Conservation (phyloP, 2,888 invertebrate species). For the Macaria liturata region DNA sequence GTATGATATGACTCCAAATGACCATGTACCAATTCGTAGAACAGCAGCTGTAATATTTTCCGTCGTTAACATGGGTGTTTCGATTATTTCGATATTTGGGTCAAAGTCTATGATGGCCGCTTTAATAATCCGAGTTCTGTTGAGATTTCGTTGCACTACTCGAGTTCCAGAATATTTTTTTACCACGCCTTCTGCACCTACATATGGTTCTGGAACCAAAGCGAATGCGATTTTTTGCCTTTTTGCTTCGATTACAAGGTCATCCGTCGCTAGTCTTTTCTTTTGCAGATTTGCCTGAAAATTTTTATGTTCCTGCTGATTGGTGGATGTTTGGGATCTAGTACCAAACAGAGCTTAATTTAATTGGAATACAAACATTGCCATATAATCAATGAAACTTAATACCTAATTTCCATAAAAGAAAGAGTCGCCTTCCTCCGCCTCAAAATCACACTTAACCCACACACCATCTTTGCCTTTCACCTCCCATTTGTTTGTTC, state of each 20-base stretch:
- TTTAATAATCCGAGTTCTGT: no score
- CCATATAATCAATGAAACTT: no score
- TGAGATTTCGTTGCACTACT: no score
- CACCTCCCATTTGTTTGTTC: no score
- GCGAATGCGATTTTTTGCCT: not conserved
- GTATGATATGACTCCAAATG: conserved; percentile 2
- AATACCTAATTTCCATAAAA: no score
- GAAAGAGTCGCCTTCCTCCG: no score
- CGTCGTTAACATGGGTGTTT: not conserved
- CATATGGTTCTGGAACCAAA: not conserved
- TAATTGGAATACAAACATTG: no score
- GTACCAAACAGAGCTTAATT: no score
- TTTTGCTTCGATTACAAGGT: not conserved
- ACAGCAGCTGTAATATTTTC: not conserved
- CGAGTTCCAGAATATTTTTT: not conserved
- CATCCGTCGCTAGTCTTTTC: not conserved
- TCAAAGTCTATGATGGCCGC: not conserved
- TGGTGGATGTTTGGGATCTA: not conserved
- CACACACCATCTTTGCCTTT: no score
- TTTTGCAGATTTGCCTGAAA: not conserved
- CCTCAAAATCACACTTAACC: no score
- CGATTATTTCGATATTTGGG: not conserved
- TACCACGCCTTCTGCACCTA: not conserved
- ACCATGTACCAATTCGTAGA: not conserved
- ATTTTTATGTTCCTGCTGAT: not conserved